Conservation (phyloP, 2,888 invertebrate species). For the Gisinianus flammeolus region DNA sequence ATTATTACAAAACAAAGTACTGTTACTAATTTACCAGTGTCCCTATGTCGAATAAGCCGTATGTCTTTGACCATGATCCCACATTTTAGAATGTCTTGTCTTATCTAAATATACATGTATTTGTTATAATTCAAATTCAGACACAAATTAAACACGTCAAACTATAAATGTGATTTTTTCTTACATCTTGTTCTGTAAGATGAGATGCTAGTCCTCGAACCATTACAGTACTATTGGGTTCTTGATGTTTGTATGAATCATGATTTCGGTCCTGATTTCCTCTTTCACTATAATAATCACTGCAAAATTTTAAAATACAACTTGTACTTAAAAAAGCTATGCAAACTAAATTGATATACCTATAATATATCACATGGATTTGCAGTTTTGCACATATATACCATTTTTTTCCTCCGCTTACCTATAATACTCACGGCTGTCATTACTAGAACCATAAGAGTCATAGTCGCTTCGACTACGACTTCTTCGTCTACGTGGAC, state of each 20-base stretch:
- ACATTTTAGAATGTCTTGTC: conserved; percentile 76
- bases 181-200: conserved; percentile 78
- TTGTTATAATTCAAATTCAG: background rate
- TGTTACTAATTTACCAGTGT: conserved; percentile 71
- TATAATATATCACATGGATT: too few species aligned
- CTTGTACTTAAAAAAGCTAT: too few species aligned
- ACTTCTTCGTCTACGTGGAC: conserved; percentile 30
- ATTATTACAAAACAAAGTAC: conserved; percentile 1
- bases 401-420: too few species aligned
- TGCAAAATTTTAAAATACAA: conserved; percentile 26
- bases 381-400: too few species aligned
- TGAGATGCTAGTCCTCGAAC: conserved; percentile 76
- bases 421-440: conserved; percentile 42
- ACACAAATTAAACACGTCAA: conserved; percentile 25
- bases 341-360: too few species aligned
- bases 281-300: conserved; percentile 48
- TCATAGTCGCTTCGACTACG: conserved; percentile 45
- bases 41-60: conserved; percentile 79
- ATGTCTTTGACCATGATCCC: conserved; percentile 80
- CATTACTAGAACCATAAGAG: conserved; percentile 47
- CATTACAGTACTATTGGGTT: conserved; percentile 75
- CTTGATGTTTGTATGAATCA: conserved; percentile 66
- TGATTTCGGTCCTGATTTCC: conserved; percentile 43
- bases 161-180: too few species aligned
- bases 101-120: conserved; percentile 68